Base-by-base conservation (phyloP, 2,888 invertebrate species). In the Quadroppia sp. region DNA sequence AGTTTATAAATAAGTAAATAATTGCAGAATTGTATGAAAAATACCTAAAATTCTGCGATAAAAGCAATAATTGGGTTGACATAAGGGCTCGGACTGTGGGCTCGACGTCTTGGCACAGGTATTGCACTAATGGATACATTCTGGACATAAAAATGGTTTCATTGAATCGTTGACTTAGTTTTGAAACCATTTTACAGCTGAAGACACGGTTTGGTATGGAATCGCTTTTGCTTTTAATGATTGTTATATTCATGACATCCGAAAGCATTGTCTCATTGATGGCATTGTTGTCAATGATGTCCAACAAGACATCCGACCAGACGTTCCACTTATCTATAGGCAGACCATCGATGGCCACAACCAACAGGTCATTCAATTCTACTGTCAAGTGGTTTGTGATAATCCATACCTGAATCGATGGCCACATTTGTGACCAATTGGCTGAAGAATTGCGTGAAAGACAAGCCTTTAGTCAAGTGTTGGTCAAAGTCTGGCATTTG, bases 121-220 rank as follows among this genome's bases (percentile, higher is more conserved):
- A 61, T 30, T 61, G n/a, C n/a, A 61, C 61, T 61, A 30, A n/a
- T 11, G 28, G 30, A 2, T 32, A 2, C 17, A 61, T 61, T 20
- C 9, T 32, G 0, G 17, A n/a, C n/a, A 61, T 32, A 32, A 32
- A 32, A 9, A 32, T 11, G 1, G 4, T 1, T 30, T 61, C 61
- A n/a, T 32, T 36, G 1, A 61, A 30, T 7, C 61, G 4, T 32
- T 7, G 4, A n/a, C 61, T 30, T 1, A 61, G 61, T 61, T 61
- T 61, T 25, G 61, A 25, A n/a, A 61, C 17, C 61, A 61, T 32
- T 61, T 61, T 61, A 20, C 61, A 61, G n/a, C 61, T 32, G n/a
- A 61, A 61, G 20, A 61, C 6, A 32, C 61, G 61, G 1, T n/a
- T 30, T 2, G 9, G 4, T 1, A 59, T 4, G 1, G 15, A 11